Evolutionary conservation across 1,140 invertebrate genomes (phyloP), one percentile per base, ranked within the genome.

Genomic region (Diploscapter pachys): DNA sequence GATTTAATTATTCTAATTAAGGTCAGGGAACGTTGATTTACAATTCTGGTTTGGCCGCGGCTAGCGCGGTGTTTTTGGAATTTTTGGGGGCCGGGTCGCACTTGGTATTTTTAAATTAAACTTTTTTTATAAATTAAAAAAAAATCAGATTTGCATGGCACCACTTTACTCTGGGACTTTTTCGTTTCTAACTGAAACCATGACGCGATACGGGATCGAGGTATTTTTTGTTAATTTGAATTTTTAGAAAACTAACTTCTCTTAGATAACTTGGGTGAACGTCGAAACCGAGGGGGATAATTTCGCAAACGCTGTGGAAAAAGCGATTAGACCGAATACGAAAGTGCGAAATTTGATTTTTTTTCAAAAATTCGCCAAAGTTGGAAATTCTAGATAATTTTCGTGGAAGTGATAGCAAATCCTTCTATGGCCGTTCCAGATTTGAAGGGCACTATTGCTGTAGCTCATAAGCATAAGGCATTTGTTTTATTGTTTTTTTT

Each of bases 401-500:
- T 56, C 50, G 68, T 74, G n/a, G 73, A 74, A 49, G 53, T 57
- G 4, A 69, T 74, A 57, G 73, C 73, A 56, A 74, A 74, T 69
- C 73, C 73, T 31, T 69, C 73, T 0, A 74, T 74, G 73, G 73
- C 63, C 0, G 64, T 74, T 54, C 73, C 73, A 48, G 66, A 74
- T 50, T 5, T 74, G 13, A 55, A 55, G n/a, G 64, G 63, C 54
- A 57, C 64, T 6, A 13, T 74, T 9, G 55, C 63, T 57, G 49
- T 74, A 4, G 73, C 73, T 8, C 59, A 70, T 50, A 70, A 61
- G 9, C 56, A 70, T 61, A 70, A 69, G 5, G 66, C 57, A 50
- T 4, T n/a, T n/a, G 51, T 8, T 66, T 0, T 9, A 3, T 50
- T 66, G 3, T 66, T 13, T 2, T 3, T 66, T 49, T 11, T 53